Percentiles rank a stretch among this genome's conserved stretches.
Evolutionary conservation across 2,888 invertebrate genomes (phyloP).

Genomic region (Tigriopus californicus): DNA sequence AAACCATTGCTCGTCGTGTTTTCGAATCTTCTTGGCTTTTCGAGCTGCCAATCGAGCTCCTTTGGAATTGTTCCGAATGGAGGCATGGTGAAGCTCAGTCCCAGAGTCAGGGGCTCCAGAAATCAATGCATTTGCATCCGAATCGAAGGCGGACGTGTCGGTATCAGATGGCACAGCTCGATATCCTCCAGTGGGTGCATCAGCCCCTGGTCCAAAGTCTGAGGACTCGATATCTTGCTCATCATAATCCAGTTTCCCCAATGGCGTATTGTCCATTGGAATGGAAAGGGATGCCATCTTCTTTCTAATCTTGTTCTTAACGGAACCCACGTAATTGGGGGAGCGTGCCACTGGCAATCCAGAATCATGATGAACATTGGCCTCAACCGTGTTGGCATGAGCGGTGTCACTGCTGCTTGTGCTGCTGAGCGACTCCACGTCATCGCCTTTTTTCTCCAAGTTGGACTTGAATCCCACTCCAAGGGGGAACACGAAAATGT

Average conservation of each 20-base stretch:
- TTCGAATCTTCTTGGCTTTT: neutral
- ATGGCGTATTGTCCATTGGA: neutral
- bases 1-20: conserved; percentile 10
- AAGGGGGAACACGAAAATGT: neutral
- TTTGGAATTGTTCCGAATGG: neutral
- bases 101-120: neutral
- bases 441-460: neutral
- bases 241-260: neutral
- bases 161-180: conserved; percentile 14
- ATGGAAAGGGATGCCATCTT: neutral
- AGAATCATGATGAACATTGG: neutral
- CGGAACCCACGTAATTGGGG: too few relatives aligned
- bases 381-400: neutral
- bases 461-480: neutral
- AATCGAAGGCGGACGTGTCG: conserved; percentile 12
- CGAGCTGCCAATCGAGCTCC: neutral
- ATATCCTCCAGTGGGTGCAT: conserved; percentile 8
- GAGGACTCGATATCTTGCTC: neutral
- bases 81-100: neutral
- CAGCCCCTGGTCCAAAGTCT: neutral
- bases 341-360: neutral
- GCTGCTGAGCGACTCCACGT: neutral
- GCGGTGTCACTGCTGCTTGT: neutral
- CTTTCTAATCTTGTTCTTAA: neutral
- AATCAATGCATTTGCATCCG: conserved; percentile 7